phyloP scores from a whole-genome alignment of 2,888 invertebrate genomes.

The Meliscaeva auricollis region DNA sequence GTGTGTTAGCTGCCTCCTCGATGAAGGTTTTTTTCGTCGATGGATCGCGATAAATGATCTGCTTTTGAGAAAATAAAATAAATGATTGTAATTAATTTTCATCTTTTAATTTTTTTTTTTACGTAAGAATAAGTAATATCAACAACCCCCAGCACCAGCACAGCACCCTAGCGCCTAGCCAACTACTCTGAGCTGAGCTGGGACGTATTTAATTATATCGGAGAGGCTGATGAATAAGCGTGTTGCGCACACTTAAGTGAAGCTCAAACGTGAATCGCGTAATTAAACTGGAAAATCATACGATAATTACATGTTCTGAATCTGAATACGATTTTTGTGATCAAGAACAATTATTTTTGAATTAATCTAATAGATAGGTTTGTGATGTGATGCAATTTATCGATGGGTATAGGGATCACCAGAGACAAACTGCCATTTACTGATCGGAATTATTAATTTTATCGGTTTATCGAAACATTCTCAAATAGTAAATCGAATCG shows the following conservation, averaged over 20 bases:
- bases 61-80: conserved; percentile 37
- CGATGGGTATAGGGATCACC: background rate
- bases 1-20: conserved; percentile 20
- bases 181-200: background rate
- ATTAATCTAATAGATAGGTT: background rate
- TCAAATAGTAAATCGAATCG: background rate
- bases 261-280: conserved; percentile 63
- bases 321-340: conserved; percentile 19
- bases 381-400: conserved; percentile 14
- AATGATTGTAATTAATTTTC: conserved; percentile 14
- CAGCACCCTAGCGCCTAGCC: conserved; percentile 18
- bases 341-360: conserved; percentile 18
- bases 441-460: conserved; percentile 21
- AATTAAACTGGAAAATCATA: conserved; percentile 66
- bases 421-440: conserved; percentile 6
- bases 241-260: conserved; percentile 40
- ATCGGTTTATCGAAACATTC: background rate
- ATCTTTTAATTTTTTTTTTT: background rate
- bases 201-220: background rate
- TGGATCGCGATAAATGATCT: conserved; percentile 50
- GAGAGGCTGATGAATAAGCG: conserved; percentile 8
- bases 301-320: conserved; percentile 70
- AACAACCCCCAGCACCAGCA: background rate
- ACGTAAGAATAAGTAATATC: background rate
- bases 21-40: conserved; percentile 48